Conservation (phyloP, 2,797 vertebrate genomes). For the Pseudomugil tenellus region DNA sequence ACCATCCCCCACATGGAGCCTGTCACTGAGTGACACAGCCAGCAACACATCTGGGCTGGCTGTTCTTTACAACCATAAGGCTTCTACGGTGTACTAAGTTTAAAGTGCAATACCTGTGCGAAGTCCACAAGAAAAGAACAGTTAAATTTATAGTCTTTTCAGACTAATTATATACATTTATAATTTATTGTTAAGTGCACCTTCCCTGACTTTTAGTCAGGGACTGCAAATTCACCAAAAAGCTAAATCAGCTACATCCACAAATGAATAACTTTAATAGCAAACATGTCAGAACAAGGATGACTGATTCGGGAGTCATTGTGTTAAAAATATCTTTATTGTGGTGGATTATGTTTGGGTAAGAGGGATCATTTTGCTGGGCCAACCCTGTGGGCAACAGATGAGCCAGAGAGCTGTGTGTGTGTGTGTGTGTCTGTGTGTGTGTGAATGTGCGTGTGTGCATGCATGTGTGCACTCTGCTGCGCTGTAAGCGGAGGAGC, state of each 20-base stretch:
- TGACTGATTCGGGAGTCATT: conserved; percentile 73
- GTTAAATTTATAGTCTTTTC: conserved; percentile 69
- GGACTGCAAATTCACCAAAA: conserved; percentile 31
- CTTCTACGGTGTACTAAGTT: conserved; percentile 51
- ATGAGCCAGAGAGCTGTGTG: conserved; percentile 57
- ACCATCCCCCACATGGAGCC: conserved; percentile 69
- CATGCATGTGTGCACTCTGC: conserved; percentile 43
- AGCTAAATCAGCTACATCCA: conserved; percentile 19
- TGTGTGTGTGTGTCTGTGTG: conserved; percentile 23
- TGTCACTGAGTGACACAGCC: conserved; percentile 74
- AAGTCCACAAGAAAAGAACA: conserved; percentile 77
- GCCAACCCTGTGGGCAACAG: conserved; percentile 78
- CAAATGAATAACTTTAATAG: conserved; percentile 46
- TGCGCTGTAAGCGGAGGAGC: conserved; percentile 69
- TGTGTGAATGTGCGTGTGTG: conserved; percentile 26
- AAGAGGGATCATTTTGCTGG: conserved; percentile 83
- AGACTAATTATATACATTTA: conserved; percentile 64
- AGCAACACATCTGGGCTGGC: conserved; percentile 55
- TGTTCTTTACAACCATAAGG: conserved; percentile 47
- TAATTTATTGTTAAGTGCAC: conserved; percentile 45
- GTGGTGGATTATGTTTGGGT: conserved; percentile 84
- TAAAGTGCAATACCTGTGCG: conserved; percentile 67
- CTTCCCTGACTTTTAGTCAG: conserved; percentile 52
- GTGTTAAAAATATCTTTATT: conserved; percentile 86
- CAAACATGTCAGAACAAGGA: conserved; percentile 46